Percentiles rank a stretch among this genome's conserved stretches.
These are phyloP conservation scores for Microctonus aethiopoides DNA, from an alignment of 2,888 invertebrate species.

Conservation along the genomic window DNA sequence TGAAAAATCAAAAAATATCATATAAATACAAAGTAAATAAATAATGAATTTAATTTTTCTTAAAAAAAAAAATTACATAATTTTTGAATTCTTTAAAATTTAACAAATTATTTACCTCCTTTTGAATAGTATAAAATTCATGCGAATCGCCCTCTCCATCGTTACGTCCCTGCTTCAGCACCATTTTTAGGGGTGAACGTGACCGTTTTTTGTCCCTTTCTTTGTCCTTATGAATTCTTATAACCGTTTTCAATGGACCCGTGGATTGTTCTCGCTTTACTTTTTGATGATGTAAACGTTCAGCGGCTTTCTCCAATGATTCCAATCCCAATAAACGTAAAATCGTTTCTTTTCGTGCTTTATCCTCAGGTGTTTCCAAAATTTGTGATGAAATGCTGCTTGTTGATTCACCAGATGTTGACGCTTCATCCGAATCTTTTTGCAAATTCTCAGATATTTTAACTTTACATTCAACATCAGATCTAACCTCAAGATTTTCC, in stretches of 20 bases:
- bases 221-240: slow-evolving; percentile 74
- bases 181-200: slow-evolving; percentile 81
- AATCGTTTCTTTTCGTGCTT: slow-evolving; percentile 79
- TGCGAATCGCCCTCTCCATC: slow-evolving; percentile 67
- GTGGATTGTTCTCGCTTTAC: slow-evolving; percentile 76
- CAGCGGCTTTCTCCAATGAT: slow-evolving; percentile 77
- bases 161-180: slow-evolving; percentile 75
- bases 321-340: slow-evolving; percentile 80
- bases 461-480: slow-evolving; percentile 36
- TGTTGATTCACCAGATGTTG: slow-evolving; percentile 61
- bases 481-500: slow-evolving; percentile 40
- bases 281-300: slow-evolving; percentile 68
- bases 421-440: slow-evolving; percentile 61
- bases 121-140: slow-evolving; percentile 78
- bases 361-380: slow-evolving; percentile 73
- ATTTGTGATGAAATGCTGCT: slow-evolving; percentile 55
- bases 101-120: slow-evolving; percentile 70
- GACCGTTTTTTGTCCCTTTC: slow-evolving; percentile 73
- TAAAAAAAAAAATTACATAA: slow-evolving; percentile 3
- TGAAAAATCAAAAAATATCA: slow-evolving; percentile 54
- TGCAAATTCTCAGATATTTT: slow-evolving; percentile 50
- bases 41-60: no score
- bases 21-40: slow-evolving; percentile 14
- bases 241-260: slow-evolving; percentile 86
- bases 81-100: neutral